Evolutionary conservation across 2,113 vertebrate genomes (phyloP).

Genomic region (Ceyx margarethae): DNA sequence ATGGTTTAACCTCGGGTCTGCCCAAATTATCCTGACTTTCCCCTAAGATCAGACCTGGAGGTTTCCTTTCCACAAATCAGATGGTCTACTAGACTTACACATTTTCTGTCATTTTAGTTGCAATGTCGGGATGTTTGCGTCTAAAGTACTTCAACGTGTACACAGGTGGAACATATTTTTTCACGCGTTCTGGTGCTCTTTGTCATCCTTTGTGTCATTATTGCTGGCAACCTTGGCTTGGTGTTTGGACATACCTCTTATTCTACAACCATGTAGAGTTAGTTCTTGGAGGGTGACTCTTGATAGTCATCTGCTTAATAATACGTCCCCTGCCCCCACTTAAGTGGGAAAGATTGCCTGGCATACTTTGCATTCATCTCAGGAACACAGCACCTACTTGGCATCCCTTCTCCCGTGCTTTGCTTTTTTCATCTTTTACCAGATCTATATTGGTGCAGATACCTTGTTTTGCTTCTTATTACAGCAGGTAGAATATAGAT

Average conservation of each 20-base stretch:
- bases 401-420: neutral
- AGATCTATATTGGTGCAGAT: neutral
- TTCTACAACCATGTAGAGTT: neutral
- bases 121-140: neutral
- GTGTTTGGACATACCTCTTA: neutral
- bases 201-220: neutral
- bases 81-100: neutral
- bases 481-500: neutral
- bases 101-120: neutral
- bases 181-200: neutral
- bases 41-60: neutral
- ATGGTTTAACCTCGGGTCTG: neutral
- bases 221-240: neutral
- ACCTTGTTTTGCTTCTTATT: neutral
- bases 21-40: neutral
- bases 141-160: neutral
- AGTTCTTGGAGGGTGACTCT: neutral
- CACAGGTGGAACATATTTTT: neutral
- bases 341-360: slow-evolving; percentile 24
- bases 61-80: neutral
- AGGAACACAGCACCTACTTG: neutral
- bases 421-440: neutral
- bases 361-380: neutral
- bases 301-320: neutral
- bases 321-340: neutral